Conservation (phyloP, 2,888 invertebrate species). For the Andrena bucephala region DNA sequence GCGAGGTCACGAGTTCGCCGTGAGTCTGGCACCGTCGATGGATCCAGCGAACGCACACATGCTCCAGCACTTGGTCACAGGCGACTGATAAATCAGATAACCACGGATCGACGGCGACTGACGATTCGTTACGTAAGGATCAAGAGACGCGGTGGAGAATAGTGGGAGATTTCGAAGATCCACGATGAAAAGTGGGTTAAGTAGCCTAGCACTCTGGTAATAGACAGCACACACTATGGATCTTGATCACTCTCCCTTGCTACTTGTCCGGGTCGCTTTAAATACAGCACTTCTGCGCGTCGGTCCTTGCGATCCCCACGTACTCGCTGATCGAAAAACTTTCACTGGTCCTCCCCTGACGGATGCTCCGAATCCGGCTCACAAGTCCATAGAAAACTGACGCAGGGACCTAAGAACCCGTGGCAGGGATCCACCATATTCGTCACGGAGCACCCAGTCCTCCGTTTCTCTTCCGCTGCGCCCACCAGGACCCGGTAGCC, state of each 20-base stretch:
- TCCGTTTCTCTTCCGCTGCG: background rate
- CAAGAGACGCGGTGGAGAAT: conserved; percentile 24
- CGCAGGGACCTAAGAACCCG: background rate
- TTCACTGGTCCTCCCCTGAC: background rate
- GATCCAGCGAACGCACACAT: conserved; percentile 20
- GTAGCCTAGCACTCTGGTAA: conserved; percentile 43
- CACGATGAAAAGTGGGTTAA: conserved; percentile 54
- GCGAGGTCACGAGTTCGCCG: background rate
- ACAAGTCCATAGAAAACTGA: background rate
- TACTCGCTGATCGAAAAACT: background rate
- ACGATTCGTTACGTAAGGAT: conserved; percentile 64
- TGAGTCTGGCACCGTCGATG: background rate
- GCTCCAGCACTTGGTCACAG: conserved; percentile 22
- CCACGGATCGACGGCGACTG: conserved; percentile 43
- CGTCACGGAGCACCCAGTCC: background rate
- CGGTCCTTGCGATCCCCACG: background rate
- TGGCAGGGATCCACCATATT: background rate
- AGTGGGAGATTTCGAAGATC: conserved; percentile 47
- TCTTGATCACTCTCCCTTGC: background rate
- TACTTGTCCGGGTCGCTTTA: too few relatives aligned
- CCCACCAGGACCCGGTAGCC: too few relatives aligned
- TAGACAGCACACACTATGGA: conserved; percentile 6
- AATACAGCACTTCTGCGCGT: too few relatives aligned
- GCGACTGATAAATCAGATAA: conserved; percentile 71
- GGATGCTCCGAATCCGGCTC: background rate